Evolutionary conservation across 1,140 invertebrate genomes (phyloP).

Genomic region (Diplogasteroides magnus): DNA sequence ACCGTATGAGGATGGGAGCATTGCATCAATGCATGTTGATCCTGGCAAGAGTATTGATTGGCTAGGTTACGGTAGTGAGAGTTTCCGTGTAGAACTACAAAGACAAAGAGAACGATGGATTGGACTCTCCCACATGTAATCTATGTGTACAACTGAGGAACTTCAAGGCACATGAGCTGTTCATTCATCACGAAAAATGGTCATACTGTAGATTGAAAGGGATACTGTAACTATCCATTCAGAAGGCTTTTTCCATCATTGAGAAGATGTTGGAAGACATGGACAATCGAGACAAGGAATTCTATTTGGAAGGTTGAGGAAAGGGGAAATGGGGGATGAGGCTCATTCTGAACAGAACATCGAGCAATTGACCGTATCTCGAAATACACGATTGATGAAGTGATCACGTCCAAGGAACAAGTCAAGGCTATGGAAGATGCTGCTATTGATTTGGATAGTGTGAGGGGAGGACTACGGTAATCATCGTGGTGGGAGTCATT

Average conservation of each 20-base stretch:
- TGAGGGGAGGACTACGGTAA: background rate
- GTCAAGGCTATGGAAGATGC: background rate
- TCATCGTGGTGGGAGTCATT: background rate
- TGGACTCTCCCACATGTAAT: background rate
- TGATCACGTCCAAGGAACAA: background rate
- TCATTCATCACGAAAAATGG: background rate
- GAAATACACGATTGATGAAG: background rate
- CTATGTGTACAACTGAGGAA: background rate
- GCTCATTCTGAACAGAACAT: background rate
- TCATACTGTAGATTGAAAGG: too few relatives aligned
- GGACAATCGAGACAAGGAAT: background rate
- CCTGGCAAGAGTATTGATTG: background rate
- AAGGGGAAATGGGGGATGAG: background rate
- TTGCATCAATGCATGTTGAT: background rate
- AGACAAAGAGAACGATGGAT: background rate
- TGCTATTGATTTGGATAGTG: background rate
- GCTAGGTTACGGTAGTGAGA: background rate
- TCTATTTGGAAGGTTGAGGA: too few relatives aligned
- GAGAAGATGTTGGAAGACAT: background rate
- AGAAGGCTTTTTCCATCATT: background rate
- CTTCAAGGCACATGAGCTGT: background rate
- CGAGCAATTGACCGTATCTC: background rate
- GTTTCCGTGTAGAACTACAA: background rate
- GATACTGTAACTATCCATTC: too few relatives aligned
- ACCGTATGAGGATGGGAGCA: background rate